Evolutionary conservation across 2,113 vertebrate species (phyloP), one percentile per base, ranked within the genome.

Genomic region (Sciurus niger): DNA sequence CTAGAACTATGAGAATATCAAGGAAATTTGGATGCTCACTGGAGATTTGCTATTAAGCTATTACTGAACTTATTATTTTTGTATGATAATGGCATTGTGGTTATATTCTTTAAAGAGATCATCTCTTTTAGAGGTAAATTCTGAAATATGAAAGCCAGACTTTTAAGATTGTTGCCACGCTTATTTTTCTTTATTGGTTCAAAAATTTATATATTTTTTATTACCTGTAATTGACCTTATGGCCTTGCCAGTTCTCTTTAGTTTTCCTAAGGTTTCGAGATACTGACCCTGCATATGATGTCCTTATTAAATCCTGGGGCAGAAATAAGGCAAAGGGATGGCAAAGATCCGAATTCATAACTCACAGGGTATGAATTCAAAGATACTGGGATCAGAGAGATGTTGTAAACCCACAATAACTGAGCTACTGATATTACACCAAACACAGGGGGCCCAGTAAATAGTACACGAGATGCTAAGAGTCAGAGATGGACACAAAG

Each of bases 151-250:
- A 94, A 94, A 94, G 65, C 7, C 22, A 79, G 53, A 94, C 25
- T 84, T 87, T 70, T 58, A 20, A 79, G 63, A 84, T 7, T 55
- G 55, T 94, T 89, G 32, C 37, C 20, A 77, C 84, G 46, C 88
- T 93, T 83, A 53, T 51, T 79, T 78, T 84, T 24, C 37, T 96
- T 82, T 90, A 32, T 48, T 77, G 20, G 28, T 77, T 89, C 63
- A 16, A 34, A 89, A 55, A 24, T 16, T 4, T 40, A 40, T 40
- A 40, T 79, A 40, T 73, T 74, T 90, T 92, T 60, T 73, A 90
- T 87, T 78, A 37, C 37, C 63, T 55, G 24, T 68, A 68, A 37
- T 40, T 90, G 53, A 72, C 13, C 34, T 63, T 40, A 51, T 17
- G 43, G 34, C 0, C 24, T 60, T 84, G 12, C 53, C 78, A 87